These are phyloP conservation scores for Drosophila rellima DNA, from an alignment of 2,888 invertebrate genomes.

Conservation along the genomic window DNA sequence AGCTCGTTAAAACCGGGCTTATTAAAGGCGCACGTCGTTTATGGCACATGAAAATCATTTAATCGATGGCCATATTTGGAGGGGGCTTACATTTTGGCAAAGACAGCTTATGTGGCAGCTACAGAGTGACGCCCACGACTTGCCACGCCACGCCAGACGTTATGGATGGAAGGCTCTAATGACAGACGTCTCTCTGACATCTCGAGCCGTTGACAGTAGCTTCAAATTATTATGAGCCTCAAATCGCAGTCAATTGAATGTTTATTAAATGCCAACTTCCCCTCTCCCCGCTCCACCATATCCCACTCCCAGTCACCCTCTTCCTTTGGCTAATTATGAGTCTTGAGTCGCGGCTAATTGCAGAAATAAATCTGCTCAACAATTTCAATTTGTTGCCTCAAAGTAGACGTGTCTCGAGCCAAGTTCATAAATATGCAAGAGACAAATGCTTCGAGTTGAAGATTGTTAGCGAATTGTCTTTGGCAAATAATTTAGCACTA, in stretches of 20 bases:
- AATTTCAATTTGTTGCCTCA: slow-evolving; percentile 74
- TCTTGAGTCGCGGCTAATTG: slow-evolving; percentile 64
- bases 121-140: slow-evolving; percentile 52
- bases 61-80: slow-evolving; percentile 81
- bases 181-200: slow-evolving; percentile 57
- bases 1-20: slow-evolving; percentile 76
- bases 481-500: slow-evolving; percentile 26
- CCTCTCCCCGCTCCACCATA: not conserved
- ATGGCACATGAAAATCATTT: slow-evolving; percentile 81
- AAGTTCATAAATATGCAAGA: slow-evolving; percentile 74
- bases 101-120: slow-evolving; percentile 52
- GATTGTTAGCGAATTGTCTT: slow-evolving; percentile 10
- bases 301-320: not conserved
- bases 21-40: slow-evolving; percentile 81
- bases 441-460: slow-evolving; percentile 33
- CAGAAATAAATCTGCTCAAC: slow-evolving; percentile 72
- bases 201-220: slow-evolving; percentile 63
- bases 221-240: slow-evolving; percentile 74
- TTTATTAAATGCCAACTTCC: slow-evolving; percentile 61
- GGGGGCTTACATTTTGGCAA: slow-evolving; percentile 60
- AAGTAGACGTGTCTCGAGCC: slow-evolving; percentile 8
- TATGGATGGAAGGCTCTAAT: slow-evolving; percentile 56
- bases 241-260: slow-evolving; percentile 64
- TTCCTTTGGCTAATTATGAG: slow-evolving; percentile 47
- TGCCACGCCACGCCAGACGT: slow-evolving; percentile 12